Percentiles rank a stretch among this genome's conserved stretches.
phyloP scores from a whole-genome alignment of 2,888 invertebrate species.

The Griposia aprilina region DNA sequence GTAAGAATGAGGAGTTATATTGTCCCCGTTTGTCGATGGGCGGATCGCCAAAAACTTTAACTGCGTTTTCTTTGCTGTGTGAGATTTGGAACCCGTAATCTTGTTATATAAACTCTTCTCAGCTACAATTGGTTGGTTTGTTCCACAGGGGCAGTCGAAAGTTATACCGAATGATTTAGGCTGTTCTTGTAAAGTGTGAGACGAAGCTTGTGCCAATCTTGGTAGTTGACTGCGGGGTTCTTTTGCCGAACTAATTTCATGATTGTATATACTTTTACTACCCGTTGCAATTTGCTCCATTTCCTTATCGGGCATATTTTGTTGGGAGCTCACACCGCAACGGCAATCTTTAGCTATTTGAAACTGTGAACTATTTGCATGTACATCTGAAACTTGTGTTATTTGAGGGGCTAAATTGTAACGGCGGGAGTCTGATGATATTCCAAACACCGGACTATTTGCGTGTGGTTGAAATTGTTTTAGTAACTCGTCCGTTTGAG shows the following conservation, averaged over 20 bases:
- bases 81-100: background rate
- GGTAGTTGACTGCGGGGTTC: background rate
- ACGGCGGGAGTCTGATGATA: background rate
- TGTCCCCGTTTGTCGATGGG: background rate
- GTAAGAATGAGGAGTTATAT: background rate
- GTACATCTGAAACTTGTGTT: background rate
- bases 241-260: conserved; percentile 1
- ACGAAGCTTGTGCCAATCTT: background rate
- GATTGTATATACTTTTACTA: conserved; percentile 6
- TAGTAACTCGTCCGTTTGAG: background rate
- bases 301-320: background rate
- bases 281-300: background rate
- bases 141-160: conserved; percentile 3
- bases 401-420: background rate
- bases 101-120: background rate
- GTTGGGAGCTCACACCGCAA: background rate
- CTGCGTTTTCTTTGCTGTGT: background rate
- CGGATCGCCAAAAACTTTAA: background rate
- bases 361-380: background rate
- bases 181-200: background rate
- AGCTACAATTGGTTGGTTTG: background rate
- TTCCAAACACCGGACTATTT: background rate
- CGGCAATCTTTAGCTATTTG: background rate
- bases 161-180: background rate
- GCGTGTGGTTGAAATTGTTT: background rate